Conservation (phyloP, 1,140 invertebrate genomes). For the Drosophila trapezifrons region DNA sequence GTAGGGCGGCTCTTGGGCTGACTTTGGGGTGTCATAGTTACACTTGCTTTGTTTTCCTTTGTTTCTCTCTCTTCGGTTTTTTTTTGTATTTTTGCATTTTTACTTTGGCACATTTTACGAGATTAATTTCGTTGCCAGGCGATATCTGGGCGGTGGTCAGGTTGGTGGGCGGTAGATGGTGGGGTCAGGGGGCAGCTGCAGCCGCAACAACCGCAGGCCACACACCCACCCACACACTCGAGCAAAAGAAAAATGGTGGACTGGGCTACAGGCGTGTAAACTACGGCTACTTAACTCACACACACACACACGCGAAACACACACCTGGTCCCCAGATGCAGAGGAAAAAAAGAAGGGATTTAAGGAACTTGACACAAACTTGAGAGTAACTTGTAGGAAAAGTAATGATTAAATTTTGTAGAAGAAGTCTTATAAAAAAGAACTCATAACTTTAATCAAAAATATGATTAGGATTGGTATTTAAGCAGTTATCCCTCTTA, state of each 20-base stretch:
- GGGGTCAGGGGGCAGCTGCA: constrained; percentile 30
- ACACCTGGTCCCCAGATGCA: constrained; percentile 43
- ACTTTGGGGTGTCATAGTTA: constrained; percentile 37
- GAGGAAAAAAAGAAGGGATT: background rate
- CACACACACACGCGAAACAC: constrained; percentile 8
- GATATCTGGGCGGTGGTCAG: constrained; percentile 28
- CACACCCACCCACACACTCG: constrained; percentile 20
- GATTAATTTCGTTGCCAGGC: constrained; percentile 69
- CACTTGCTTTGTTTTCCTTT: constrained; percentile 14
- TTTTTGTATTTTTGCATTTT: constrained; percentile 57
- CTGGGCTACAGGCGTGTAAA: constrained; percentile 58
- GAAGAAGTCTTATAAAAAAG: too few species aligned
- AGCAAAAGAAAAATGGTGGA: constrained; percentile 1
- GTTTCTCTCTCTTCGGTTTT: background rate
- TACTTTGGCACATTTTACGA: constrained; percentile 75
- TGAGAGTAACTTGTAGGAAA: background rate
- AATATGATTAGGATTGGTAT: too few species aligned
- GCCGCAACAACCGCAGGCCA: constrained; percentile 54
- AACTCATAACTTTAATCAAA: too few species aligned
- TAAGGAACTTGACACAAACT: background rate
- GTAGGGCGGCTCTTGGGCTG: background rate
- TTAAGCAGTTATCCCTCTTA: too few species aligned
- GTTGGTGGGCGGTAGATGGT: constrained; percentile 15
- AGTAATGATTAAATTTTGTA: background rate
- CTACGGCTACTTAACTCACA: constrained; percentile 70